phyloP scores from a whole-genome alignment of 2,797 vertebrate genomes.

The Sebastiscus tertius region DNA sequence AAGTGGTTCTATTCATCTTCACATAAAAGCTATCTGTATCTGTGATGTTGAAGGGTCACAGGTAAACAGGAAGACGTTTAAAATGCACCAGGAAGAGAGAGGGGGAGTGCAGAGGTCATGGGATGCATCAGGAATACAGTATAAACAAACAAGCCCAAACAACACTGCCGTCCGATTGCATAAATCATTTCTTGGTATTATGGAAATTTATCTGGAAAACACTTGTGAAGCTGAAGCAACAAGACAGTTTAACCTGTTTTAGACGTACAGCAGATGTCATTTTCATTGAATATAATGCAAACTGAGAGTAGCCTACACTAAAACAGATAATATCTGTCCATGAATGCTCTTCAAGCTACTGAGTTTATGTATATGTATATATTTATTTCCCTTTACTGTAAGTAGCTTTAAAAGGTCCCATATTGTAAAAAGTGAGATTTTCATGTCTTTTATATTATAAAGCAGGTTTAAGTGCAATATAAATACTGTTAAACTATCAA shows the following conservation, averaged over 20 bases:
- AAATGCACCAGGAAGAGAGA: slow-evolving; percentile 48
- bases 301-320: background rate
- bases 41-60: slow-evolving; percentile 8
- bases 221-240: background rate
- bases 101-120: slow-evolving; percentile 16
- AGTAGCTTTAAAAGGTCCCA: background rate
- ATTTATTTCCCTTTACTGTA: too few relatives aligned
- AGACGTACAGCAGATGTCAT: background rate
- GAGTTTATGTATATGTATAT: too few relatives aligned
- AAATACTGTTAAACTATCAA: too few relatives aligned
- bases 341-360: too few relatives aligned
- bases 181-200: slow-evolving; percentile 8
- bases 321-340: background rate
- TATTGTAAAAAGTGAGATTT: too few relatives aligned
- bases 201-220: background rate
- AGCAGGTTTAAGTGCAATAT: too few relatives aligned
- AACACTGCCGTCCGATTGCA: background rate
- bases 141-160: slow-evolving; percentile 41
- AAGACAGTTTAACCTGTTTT: background rate
- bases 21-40: slow-evolving; percentile 9
- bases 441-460: too few relatives aligned
- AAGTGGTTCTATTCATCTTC: background rate
- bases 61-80: slow-evolving; percentile 58
- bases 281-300: background rate
- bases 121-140: slow-evolving; percentile 23